Evolutionary conservation across 1,140 invertebrate species (phyloP), one percentile per base, ranked within the genome.

Genomic region (Dinothrombium tinctorium): DNA sequence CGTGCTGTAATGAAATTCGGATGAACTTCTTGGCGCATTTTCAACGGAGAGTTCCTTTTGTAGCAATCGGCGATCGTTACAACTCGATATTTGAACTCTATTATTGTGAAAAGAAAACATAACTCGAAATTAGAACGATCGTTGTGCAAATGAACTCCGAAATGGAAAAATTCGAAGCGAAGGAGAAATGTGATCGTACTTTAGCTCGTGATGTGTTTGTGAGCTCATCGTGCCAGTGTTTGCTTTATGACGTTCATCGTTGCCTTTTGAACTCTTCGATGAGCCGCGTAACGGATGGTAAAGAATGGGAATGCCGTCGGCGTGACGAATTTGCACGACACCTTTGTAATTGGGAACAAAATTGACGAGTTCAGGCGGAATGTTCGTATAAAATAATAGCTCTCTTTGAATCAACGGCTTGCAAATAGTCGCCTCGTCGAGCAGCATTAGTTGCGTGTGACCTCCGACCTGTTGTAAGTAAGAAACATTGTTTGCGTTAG

Each of bases 401-500:
- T 64, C 62, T 29, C 59, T 40, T 7, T 48, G 45, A 17, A 57
- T 58, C 12, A 64, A 51, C 11, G 59, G 58, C 46, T 64, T 64
- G 48, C 62, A 63, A 14, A 64, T 42, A 1, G 62, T 64, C 23
- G 46, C 52, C 6, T 53, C 49, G 38, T 64, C 56, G 36, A 60
- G 57, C 6, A 53, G 44, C 14, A 63, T 48, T 46, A 64, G 51
- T 36, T 51, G 51, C 3, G 56, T 57, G 42, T 60, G 59, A 7
- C 62, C 62, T 19, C 60, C 60, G 17, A 56, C 55, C 38, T 46
- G 42, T 42, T 41, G 8, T 15, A 20, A 22, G 15, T 21, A 15
- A 15, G 8, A 37, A 20, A 22, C 7, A 24, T n/a, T n/a, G n/a
- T n/a, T n/a, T n/a, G n/a, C n/a, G n/a, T n/a, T n/a, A n/a, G n/a